These are phyloP conservation scores for Parochlus steinenii DNA, from an alignment of 2,888 invertebrate species.

Conservation along the genomic window DNA sequence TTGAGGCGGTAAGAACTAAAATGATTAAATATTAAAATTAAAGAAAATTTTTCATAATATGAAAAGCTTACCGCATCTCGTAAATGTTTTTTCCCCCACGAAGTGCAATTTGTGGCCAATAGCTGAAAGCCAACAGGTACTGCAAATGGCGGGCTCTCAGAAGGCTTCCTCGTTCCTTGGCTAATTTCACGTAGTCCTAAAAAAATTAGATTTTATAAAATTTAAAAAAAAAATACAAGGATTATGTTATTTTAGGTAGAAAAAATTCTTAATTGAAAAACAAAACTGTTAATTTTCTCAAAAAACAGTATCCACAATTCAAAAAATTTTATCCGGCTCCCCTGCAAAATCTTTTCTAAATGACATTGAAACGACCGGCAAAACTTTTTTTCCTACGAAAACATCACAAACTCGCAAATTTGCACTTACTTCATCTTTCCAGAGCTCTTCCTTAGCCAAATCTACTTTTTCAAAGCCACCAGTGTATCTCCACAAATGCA, in stretches of 20 bases:
- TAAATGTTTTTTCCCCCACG: conserved; percentile 69
- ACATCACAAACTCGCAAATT: background rate
- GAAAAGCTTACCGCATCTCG: conserved; percentile 55
- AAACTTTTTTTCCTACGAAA: background rate
- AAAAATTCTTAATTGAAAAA: background rate
- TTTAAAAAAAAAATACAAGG: conserved; percentile 7
- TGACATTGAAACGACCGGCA: background rate
- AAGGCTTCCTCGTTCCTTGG: conserved; percentile 58
- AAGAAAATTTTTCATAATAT: conserved; percentile 26
- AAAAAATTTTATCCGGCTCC: background rate
- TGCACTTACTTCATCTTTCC: conserved; percentile 44
- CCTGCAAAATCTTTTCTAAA: background rate
- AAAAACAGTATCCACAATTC: background rate
- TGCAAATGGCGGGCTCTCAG: conserved; percentile 80
- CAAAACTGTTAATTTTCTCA: too few relatives aligned
- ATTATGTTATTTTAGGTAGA: background rate
- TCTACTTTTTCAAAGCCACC: conserved; percentile 85
- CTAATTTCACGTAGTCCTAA: conserved; percentile 53
- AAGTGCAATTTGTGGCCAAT: conserved; percentile 77
- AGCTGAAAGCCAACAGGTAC: conserved; percentile 89
- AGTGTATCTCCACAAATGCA: conserved; percentile 90
- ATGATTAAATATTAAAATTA: conserved; percentile 8
- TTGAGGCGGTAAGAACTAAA: conserved; percentile 63
- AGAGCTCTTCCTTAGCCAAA: conserved; percentile 50
- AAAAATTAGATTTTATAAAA: conserved; percentile 18